Conservation (phyloP, 2,888 invertebrate genomes). For the Meteorus colon region DNA sequence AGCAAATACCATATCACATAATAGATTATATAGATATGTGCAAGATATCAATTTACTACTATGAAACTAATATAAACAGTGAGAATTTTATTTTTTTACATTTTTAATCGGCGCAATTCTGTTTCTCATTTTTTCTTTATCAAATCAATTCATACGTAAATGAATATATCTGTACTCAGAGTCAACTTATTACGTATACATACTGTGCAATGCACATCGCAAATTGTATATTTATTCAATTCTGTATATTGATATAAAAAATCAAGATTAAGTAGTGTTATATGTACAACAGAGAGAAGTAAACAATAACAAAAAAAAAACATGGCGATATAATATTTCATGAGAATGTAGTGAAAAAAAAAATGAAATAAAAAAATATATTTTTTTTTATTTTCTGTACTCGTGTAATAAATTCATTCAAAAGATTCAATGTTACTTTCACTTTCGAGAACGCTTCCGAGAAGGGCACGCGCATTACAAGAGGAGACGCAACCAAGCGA, state of each 20-base stretch:
- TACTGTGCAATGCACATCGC: not conserved
- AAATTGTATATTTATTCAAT: not conserved
- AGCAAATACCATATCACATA: constrained; percentile 27
- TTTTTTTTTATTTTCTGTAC: not conserved
- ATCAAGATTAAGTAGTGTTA: constrained; percentile 1
- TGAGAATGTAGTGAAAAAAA: not conserved
- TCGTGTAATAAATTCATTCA: constrained; percentile 29
- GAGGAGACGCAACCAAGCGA: constrained; percentile 18
- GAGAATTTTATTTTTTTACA: not conserved
- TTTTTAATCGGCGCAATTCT: not conserved
- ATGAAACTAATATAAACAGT: not conserved
- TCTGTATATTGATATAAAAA: not conserved
- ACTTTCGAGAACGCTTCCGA: constrained; percentile 60
- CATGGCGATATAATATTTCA: not conserved
- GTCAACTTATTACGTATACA: not conserved
- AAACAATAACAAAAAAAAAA: not conserved
- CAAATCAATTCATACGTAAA: not conserved
- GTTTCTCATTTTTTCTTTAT: not conserved
- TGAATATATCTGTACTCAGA: not conserved
- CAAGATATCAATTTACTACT: constrained; percentile 31
- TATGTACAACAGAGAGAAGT: not conserved
- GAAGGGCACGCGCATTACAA: constrained; percentile 27
- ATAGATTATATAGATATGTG: constrained; percentile 43
- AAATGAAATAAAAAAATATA: not conserved
- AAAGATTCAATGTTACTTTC: constrained; percentile 65